Percentiles rank a stretch among this genome's conserved stretches.
Conservation (phyloP, 2,888 invertebrate genomes). For the Diogma glabrata region DNA sequence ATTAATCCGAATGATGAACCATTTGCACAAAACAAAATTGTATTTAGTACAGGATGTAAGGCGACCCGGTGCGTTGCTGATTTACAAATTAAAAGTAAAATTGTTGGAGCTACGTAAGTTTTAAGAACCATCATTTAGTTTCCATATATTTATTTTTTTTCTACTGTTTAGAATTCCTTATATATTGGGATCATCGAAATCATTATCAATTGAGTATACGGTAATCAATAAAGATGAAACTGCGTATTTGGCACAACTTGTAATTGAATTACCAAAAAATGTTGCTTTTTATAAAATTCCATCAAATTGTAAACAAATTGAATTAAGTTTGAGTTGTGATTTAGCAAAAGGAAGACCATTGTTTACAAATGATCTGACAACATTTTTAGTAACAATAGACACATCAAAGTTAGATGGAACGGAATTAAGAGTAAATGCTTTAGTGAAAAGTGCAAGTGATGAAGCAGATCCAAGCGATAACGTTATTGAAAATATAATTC, state of each 20-base stretch:
- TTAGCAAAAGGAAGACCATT: constrained; percentile 8
- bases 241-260: constrained; percentile 28
- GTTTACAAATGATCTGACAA: neutral
- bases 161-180: constrained; percentile 11
- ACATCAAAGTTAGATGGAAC: constrained; percentile 19
- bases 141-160: too few species aligned
- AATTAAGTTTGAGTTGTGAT: constrained; percentile 3
- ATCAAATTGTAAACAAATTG: constrained; percentile 13
- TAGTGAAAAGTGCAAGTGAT: constrained; percentile 33
- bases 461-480: constrained; percentile 30
- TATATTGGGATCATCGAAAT: constrained; percentile 13
- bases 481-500: constrained; percentile 24
- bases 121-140: neutral
- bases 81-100: constrained; percentile 7
- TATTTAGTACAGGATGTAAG: constrained; percentile 16
- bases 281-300: constrained; percentile 14
- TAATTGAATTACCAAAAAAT: constrained; percentile 25
- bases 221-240: constrained; percentile 29
- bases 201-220: constrained; percentile 13
- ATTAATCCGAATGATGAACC: constrained; percentile 14
- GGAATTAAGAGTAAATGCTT: constrained; percentile 27
- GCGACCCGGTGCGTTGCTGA: constrained; percentile 14
- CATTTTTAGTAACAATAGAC: neutral
- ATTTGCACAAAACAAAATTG: constrained; percentile 10
- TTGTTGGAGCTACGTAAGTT: neutral